Base-by-base conservation (phyloP, 2,797 vertebrate genomes). In the Phoebastria nigripes region DNA sequence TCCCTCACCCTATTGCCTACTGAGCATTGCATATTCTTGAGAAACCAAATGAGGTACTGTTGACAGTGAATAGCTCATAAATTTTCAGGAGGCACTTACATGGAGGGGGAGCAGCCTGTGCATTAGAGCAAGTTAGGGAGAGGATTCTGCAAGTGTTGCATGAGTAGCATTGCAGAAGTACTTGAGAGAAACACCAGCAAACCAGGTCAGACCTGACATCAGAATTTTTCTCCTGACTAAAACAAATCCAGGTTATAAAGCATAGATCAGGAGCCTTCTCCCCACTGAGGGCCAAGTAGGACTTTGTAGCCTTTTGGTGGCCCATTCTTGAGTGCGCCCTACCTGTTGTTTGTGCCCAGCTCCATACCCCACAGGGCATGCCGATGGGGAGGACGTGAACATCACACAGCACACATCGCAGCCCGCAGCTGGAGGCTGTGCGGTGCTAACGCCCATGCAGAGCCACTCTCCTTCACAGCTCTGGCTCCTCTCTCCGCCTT, bases 1-100 rank as follows among this genome's bases (percentile, higher is more conserved):
- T 95, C 89, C 26, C 31, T 82, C 25, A 33, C 39, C 33, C 22
- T 78, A 7, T 83, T 96, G 49, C 79, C 79, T 83, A 81, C 79
- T 69, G 82, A 79, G 73, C n/a, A 31, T 12, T 81, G 70, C 51
- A 28, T 91, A 82, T 91, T 92, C 85, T 62, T 59, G 70, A 93
- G 87, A 76, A 96, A 91, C 62, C 70, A 59, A 82, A 90, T 0
- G 0, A 62, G 72, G 56, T 84, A 66, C 52, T 9, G 19, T 66
- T 93, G 88, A 82, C 85, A 91, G 77, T 49, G 69, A 93, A 25
- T 44, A 90, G 59, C 91, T 95, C 85, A 87, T 96, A 94, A 82
- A 89, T 96, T 96, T 96, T 89, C 91, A 94, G 81, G 78, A 97
- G 78, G 78, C 67, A 18, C 66, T 90, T 92, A 42, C 56, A 41